Conservation (phyloP, 2,113 vertebrate species). For the Acanthochromis polyacanthus region DNA sequence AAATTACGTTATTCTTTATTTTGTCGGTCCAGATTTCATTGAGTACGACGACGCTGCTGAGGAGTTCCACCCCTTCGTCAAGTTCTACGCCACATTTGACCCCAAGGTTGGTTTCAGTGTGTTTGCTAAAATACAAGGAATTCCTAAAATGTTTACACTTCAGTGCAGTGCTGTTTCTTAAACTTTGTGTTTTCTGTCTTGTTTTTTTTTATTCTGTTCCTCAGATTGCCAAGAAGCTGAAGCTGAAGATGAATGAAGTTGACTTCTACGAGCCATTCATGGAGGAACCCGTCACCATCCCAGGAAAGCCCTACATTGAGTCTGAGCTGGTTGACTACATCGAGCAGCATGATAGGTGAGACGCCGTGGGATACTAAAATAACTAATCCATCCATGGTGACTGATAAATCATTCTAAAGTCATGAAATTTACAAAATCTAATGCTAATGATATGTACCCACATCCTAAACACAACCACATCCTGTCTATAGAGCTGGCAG, state of each 20-base stretch:
- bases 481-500: not conserved
- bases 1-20: not conserved
- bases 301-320: conserved; percentile 90
- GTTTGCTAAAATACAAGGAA: too few species aligned
- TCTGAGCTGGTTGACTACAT: conserved; percentile 90
- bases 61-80: conserved; percentile 94
- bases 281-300: conserved; percentile 88
- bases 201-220: not conserved
- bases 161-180: not conserved
- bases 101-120: conserved; percentile 83
- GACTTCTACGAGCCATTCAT: conserved; percentile 95
- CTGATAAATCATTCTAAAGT: not conserved
- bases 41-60: conserved; percentile 91
- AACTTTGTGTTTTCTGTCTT: not conserved
- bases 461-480: not conserved
- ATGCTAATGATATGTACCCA: not conserved
- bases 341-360: conserved; percentile 89
- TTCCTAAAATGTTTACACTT: too few species aligned
- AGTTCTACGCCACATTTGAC: conserved; percentile 94
- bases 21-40: conserved; percentile 86
- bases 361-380: not conserved
- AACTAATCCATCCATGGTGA: not conserved
- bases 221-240: conserved; percentile 93
- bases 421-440: not conserved
- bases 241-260: conserved; percentile 91